phyloP scores from a whole-genome alignment of 2,888 invertebrate species.

The Drosophila anceps region DNA sequence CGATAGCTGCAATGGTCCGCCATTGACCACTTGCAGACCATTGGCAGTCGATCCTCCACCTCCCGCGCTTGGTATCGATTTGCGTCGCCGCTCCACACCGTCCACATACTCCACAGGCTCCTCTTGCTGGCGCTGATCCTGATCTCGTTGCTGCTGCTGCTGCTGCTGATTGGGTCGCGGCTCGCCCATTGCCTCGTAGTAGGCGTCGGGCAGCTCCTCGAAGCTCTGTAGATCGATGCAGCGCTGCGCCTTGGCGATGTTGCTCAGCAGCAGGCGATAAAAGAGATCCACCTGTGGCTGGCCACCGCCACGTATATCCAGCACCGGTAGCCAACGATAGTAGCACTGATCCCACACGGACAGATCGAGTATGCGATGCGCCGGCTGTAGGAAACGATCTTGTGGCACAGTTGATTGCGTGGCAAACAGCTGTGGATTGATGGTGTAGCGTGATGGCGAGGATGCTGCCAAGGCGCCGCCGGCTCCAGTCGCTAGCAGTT shows the following conservation, averaged over 20 bases:
- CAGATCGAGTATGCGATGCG: constrained; percentile 86
- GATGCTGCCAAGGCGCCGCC: constrained; percentile 6
- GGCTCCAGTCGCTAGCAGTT: constrained; percentile 5
- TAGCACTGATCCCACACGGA: constrained; percentile 96
- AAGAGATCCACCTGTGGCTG: constrained; percentile 85
- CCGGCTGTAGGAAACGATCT: constrained; percentile 86
- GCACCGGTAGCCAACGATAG: constrained; percentile 94
- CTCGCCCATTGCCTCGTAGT: constrained; percentile 73
- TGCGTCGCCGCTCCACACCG: constrained; percentile 79
- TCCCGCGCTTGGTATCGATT: constrained; percentile 37
- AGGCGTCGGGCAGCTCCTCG: constrained; percentile 83
- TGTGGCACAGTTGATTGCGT: constrained; percentile 84
- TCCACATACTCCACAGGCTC: constrained; percentile 78
- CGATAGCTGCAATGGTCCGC: constrained; percentile 69
- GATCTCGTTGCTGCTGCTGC: not conserved
- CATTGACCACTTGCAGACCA: constrained; percentile 46
- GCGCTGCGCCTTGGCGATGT: constrained; percentile 84
- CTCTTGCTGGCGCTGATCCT: constrained; percentile 13
- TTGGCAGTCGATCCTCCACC: constrained; percentile 24
- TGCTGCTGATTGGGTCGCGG: constrained; percentile 40
- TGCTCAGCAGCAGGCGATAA: constrained; percentile 84
- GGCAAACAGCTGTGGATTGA: constrained; percentile 81
- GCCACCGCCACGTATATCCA: constrained; percentile 87
- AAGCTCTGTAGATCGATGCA: constrained; percentile 83
- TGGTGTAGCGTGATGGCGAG: constrained; percentile 73